Base-by-base conservation (phyloP, 2,113 vertebrate species). In the Sapayoa aenigma region DNA sequence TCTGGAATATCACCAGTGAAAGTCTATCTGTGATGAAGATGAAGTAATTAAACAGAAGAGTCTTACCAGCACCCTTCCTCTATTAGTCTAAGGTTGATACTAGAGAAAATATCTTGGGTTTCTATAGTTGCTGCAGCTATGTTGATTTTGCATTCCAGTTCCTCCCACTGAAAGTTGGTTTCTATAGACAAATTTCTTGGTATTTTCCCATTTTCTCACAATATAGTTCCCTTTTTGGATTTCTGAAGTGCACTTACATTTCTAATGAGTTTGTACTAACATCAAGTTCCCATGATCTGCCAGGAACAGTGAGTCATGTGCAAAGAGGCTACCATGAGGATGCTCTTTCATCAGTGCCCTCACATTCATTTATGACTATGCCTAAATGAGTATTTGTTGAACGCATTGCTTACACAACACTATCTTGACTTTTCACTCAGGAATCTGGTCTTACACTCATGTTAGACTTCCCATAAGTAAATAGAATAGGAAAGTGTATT, bases 401-500 rank as follows among this genome's bases (percentile, higher is more conserved):
- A 17, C 7, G 5, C 2, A 3, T 39, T 33, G 39, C 12, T n/a
- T 59, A 55, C 18, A 47, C 30, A n/a, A 72, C 68, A 47, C 6
- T 66, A 19, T 41, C 58, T 42, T 31, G 28, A 24, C 27, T 83
- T 78, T 69, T 63, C 63, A 21, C 63, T 87, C 47, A 33, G 31
- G 12, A 86, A 14, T 12, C 23, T 44, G 11, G 5, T 74, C 19
- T 27, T 47, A 30, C 15, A 18, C 4, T 9, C 19, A 8, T n/a
- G 13, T 59, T 56, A 49, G 41, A 67, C 6, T 3, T 87, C 12
- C 13, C 0, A 0, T 7, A 37, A 19, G n/a, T 63, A 55, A 85
- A 76, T 12, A 82, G 28, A 72, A 73, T 21, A 56, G 44, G 16
- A 76, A 69, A 0, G 0, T 9, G 9, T 81, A 28, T 75, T 71